Base-by-base conservation (phyloP, 2,797 vertebrate genomes). In the Aldrovandia affinis region DNA sequence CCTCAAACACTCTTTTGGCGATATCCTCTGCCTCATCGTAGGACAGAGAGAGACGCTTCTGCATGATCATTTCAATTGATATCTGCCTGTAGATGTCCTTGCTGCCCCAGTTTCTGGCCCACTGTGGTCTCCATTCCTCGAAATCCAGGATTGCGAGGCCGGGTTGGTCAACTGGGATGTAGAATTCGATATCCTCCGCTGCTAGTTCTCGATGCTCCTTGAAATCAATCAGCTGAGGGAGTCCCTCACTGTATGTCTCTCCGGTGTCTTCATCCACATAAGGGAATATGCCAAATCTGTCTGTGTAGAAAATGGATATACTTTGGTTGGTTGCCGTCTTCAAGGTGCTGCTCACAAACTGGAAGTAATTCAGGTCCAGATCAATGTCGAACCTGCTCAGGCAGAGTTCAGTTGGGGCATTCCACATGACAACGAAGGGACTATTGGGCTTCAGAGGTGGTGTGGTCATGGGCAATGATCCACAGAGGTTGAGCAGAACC, bases 71-170 rank as follows among this genome's bases (percentile, higher is more conserved):
- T 5, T 95, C 88, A n/a, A 96, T 90, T 44, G 96, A 97, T 14
- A 90, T 85, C 39, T 90, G 68, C 59, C 85, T 90, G 28, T 97
- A 97, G 89, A 96, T 89, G 47, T 94, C 87, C 88, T 97, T 97
- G 85, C 91, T 91, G 79, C 91, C 93, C 97, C 96, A 97, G 90
- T 97, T 97, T 83, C 96, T 92, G 78, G 50, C 79, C 96, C 96
- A 97, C 61, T 91, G 86, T 2, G 96, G 97, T 81, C 96, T 92
- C 96, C 97, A 97, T 20, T 96, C 93, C 90, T 97, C 96, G 91
- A 97, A 97, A 88, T 97, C 96, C 44, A 97, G 96, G 68, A 97
- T 86, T 44, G 95, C 96, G 28, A 97, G 90, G 78, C 96, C 96
- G 5, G 87, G 84, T 0, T 87, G 85, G 44, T 94, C 52, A 0